Evolutionary conservation across 1,140 invertebrate genomes (phyloP).

Genomic region (Colletes gigas): DNA sequence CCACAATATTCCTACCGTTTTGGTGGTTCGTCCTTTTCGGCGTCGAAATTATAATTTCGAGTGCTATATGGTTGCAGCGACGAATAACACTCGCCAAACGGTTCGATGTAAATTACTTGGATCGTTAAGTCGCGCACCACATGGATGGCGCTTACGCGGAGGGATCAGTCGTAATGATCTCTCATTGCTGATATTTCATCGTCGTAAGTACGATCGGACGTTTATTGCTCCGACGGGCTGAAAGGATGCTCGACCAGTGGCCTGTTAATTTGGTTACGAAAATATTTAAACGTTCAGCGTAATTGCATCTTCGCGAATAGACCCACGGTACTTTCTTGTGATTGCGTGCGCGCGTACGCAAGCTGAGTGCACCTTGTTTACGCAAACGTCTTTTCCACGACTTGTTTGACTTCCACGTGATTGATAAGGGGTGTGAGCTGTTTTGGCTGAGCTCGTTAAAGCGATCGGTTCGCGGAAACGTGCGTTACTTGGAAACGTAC

Average conservation of each 20-base stretch:
- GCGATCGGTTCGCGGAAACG: neutral
- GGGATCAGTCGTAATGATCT: constrained; percentile 40
- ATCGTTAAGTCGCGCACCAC: constrained; percentile 28
- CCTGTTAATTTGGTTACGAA: constrained; percentile 40
- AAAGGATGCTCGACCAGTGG: constrained; percentile 10
- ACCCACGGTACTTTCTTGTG: neutral
- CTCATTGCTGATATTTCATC: constrained; percentile 46
- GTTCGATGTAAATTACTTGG: constrained; percentile 27
- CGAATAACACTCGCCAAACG: constrained; percentile 8
- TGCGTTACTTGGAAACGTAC: neutral
- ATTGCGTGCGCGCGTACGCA: neutral
- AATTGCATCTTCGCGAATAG: constrained; percentile 3
- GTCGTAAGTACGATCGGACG: constrained; percentile 31
- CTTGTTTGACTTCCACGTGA: constrained; percentile 3
- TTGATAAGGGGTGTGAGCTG: neutral
- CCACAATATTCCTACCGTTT: too few species aligned
- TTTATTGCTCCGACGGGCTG: constrained; percentile 11
- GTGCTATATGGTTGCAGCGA: neutral
- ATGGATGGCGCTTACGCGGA: constrained; percentile 8
- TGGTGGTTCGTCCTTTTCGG: neutral
- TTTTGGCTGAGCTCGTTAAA: neutral
- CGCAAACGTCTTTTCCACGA: neutral
- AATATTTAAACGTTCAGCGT: neutral
- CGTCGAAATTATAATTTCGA: constrained; percentile 17
- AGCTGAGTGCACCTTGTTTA: neutral